Evolutionary conservation across 2,888 invertebrate species (phyloP), one percentile per base, ranked within the genome.

Genomic region (Tipula confusa): DNA sequence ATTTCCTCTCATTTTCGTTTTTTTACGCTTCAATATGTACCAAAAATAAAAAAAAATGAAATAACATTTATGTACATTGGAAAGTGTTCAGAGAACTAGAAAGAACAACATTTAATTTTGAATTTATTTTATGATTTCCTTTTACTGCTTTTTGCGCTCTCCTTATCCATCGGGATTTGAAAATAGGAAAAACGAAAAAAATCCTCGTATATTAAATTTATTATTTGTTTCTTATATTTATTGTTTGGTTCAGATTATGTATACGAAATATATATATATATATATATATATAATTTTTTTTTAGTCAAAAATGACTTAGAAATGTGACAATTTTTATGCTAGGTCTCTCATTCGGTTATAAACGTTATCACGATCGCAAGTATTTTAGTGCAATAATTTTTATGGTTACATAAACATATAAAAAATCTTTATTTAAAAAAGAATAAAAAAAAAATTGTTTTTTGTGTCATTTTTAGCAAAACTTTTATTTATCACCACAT

Each of bases 341-440:
- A 9, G 64, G 64, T 24, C 24, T 24, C 24, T 7, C 9, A 1
- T 2, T 64, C 9, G 18, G 6, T 64, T 18, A 43, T 43, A 33
- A 9, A 4, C 18, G 9, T 64, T 64, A 64, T 64, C 64, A 64
- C 64, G 64, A 64, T 64, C 64, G 9, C 64, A 64, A 64, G 64
- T 64, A 64, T 64, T 64, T 64, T 24, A 64, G 64, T 64, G 24
- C 11, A 64, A 64, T 64, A 64, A 64, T 64, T 64, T 64, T 64
- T 64, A 64, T 64, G 64, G 64, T 64, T 24, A 64, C 64, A 64
- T 24, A 64, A 64, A 64, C 24, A 64, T 24, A 64, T 64, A 64
- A 64, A 64, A n/a, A 64, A 64, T 64, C 64, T 64, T 64, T 64
- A 64, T 64, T 64, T 64, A 64, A 64, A 43, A 64, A 64, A 64